Evolutionary conservation across 1,140 invertebrate species (phyloP).

Genomic region (Heliconius hewitsoni): DNA sequence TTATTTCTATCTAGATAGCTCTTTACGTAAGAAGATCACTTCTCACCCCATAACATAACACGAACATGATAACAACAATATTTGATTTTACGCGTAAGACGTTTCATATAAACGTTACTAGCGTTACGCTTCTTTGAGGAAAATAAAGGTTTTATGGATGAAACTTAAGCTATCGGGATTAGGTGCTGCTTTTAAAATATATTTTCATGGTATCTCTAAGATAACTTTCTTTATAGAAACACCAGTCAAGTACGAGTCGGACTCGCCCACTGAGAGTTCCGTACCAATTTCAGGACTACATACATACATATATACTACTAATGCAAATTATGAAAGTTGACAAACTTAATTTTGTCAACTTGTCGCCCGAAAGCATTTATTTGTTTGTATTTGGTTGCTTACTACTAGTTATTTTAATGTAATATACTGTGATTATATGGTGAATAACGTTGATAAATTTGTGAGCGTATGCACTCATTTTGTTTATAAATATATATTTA

Average conservation of each 20-base stretch:
- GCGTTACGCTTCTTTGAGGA: constrained; percentile 17
- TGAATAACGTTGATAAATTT: too few species aligned
- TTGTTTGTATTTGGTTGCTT: too few species aligned
- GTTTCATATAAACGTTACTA: constrained; percentile 15
- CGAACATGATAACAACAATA: constrained; percentile 24
- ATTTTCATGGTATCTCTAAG: constrained; percentile 2
- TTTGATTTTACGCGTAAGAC: constrained; percentile 22
- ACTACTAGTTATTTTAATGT: too few species aligned
- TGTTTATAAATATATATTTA: too few species aligned
- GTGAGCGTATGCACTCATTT: too few species aligned
- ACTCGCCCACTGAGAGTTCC: too few species aligned
- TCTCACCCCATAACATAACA: constrained; percentile 18
- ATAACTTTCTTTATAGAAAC: not conserved
- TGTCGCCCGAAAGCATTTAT: too few species aligned
- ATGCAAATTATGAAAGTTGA: too few species aligned
- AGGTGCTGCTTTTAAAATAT: constrained; percentile 15
- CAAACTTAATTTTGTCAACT: too few species aligned
- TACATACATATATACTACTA: too few species aligned
- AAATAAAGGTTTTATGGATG: constrained; percentile 28
- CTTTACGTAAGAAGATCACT: constrained; percentile 3
- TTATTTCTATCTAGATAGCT: not conserved
- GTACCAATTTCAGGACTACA: too few species aligned
- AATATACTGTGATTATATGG: too few species aligned
- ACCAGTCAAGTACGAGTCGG: not conserved
- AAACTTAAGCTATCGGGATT: constrained; percentile 22